Evolutionary conservation across 2,888 invertebrate species (phyloP).

Genomic region (Lissonota sp.): DNA sequence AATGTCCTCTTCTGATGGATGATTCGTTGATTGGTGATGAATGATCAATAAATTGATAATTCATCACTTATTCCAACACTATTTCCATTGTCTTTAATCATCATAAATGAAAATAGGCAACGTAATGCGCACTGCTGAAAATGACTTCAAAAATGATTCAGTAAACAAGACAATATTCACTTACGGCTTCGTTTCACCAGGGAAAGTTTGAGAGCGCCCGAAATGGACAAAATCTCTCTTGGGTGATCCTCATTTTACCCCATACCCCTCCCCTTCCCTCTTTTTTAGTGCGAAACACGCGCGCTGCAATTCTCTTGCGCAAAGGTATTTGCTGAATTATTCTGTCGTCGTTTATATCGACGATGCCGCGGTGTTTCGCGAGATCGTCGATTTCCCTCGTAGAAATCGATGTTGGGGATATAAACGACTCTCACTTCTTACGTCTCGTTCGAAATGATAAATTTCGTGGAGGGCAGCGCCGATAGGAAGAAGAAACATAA

Average conservation of each 20-base stretch:
- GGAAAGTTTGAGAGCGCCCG: too few relatives aligned
- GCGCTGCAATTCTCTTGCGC: constrained; percentile 40
- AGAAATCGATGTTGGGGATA: constrained; percentile 54
- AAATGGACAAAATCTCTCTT: not conserved
- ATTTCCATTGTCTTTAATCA: too few relatives aligned
- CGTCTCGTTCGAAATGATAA: constrained; percentile 44
- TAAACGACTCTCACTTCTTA: constrained; percentile 60
- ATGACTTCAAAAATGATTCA: too few relatives aligned
- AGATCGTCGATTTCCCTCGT: constrained; percentile 62
- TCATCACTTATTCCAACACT: too few relatives aligned
- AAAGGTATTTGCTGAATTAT: constrained; percentile 65
- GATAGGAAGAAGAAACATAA: constrained; percentile 25
- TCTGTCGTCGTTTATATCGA: constrained; percentile 53
- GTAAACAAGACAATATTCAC: too few relatives aligned
- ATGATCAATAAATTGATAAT: too few relatives aligned
- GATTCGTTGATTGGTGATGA: too few relatives aligned
- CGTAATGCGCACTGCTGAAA: too few relatives aligned
- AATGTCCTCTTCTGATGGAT: too few relatives aligned
- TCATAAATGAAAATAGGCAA: too few relatives aligned
- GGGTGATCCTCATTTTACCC: not conserved
- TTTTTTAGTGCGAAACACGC: not conserved
- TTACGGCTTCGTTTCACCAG: too few relatives aligned
- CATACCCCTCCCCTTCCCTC: not conserved
- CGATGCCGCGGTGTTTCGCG: constrained; percentile 36
- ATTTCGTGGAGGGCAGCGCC: constrained; percentile 19